These are phyloP conservation scores for Allobates femoralis DNA, from an alignment of 2,797 vertebrate genomes.

Conservation along the genomic window DNA sequence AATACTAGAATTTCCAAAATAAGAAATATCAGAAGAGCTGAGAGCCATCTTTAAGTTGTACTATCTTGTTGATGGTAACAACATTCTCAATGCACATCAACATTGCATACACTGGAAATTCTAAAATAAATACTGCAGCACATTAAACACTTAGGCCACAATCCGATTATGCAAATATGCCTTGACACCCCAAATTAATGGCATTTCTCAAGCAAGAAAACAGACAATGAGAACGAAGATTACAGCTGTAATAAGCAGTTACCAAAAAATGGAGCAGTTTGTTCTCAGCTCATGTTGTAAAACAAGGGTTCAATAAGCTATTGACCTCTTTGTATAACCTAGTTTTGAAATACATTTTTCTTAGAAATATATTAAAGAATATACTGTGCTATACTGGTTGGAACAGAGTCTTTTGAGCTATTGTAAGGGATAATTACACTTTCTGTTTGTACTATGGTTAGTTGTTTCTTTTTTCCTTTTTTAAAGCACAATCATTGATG, in stretches of 20 bases:
- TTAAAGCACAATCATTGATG: constrained; percentile 4
- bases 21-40: too few species aligned
- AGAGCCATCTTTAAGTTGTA: not conserved
- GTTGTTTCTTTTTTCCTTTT: not conserved
- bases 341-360: not conserved
- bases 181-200: not conserved
- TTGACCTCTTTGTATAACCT: not conserved
- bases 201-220: not conserved
- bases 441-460: not conserved
- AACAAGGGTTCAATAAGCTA: constrained; percentile 7
- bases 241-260: not conserved
- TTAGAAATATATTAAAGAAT: constrained; percentile 1
- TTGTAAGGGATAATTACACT: constrained; percentile 13
- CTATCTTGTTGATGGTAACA: not conserved
- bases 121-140: not conserved
- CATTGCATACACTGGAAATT: not conserved
- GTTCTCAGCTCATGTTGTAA: not conserved
- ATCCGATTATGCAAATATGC: not conserved
- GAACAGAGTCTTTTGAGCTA: not conserved
- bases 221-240: not conserved
- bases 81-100: not conserved
- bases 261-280: not conserved
- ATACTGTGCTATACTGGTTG: not conserved
- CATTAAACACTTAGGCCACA: not conserved
- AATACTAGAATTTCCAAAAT: too few species aligned